These are phyloP conservation scores for Strigamia transsilvanica DNA, from an alignment of 2,888 invertebrate genomes.

Conservation along the genomic window DNA sequence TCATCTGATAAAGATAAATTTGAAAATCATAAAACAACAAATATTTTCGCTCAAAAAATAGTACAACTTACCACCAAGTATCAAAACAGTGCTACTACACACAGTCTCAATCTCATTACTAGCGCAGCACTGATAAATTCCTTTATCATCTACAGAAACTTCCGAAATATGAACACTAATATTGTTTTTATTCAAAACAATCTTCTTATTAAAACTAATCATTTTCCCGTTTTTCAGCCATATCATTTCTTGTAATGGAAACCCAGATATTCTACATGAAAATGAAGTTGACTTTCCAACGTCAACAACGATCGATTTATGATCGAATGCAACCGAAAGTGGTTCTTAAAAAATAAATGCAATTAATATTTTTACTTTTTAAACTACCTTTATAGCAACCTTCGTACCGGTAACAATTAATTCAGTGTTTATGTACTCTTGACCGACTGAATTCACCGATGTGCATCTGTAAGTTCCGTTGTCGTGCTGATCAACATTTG, in stretches of 20 bases:
- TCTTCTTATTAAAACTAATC: background rate
- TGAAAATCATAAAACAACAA: background rate
- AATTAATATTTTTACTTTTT: background rate
- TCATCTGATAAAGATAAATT: background rate
- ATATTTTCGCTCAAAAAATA: background rate
- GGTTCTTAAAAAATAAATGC: background rate
- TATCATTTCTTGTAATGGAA: background rate
- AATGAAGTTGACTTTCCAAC: constrained; percentile 12
- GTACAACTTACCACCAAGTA: constrained; percentile 19
- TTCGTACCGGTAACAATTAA: constrained; percentile 4
- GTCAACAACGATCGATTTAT: background rate
- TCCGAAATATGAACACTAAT: background rate
- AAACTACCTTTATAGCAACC: background rate
- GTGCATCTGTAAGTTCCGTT: constrained; percentile 24
- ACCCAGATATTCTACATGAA: background rate
- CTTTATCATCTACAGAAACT: background rate
- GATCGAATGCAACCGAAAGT: background rate
- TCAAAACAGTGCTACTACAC: background rate
- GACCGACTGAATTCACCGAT: background rate
- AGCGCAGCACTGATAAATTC: constrained; percentile 43
- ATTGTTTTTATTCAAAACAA: background rate
- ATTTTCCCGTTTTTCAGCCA: constrained; percentile 44
- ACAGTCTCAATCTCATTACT: constrained; percentile 7
- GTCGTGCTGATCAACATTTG: background rate
- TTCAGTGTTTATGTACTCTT: constrained; percentile 10